Evolutionary conservation across 2,888 invertebrate genomes (phyloP), one percentile per base, ranked within the genome.

Genomic region (Heliconius aoede): DNA sequence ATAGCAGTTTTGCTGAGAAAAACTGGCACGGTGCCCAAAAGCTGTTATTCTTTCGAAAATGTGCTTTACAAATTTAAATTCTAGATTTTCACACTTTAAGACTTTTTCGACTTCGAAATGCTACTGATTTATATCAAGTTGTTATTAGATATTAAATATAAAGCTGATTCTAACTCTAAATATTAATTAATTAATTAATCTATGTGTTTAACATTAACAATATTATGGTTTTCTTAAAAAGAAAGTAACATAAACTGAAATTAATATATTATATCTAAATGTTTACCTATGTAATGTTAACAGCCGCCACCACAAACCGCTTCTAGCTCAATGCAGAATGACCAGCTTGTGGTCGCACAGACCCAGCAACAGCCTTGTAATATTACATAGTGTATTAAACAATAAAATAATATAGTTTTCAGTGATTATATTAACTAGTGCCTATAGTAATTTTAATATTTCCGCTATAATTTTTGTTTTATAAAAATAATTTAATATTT

Each of bases 351-450:
- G 74, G 74, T 74, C 58, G 40, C 40, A 36, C 40, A 8, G 74
- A 74, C 74, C 74, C 68, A 74, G n/a, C 67, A 26, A 67, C 67
- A 68, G 40, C 60, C 46, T 18, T 68, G 68, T 68, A 46, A 46
- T 46, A 46, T 68, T 28, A 68, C 46, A 28, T 68, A 68, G 46
- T 21, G 26, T 51, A n/a, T 51, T 40, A 4, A 40, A 40, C 18
- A 40, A 40, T 40, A 40, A 46, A 46, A 46, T 1, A 46, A 5
- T 18, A 46, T 46, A 5, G 18, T 18, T 46, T 18, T 46, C 5
- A 46, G 46, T 18, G 18, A 4, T 46, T 5, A 46, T 18, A 51
- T 51, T 51, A 21, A 51, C 18, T 21, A 21, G n/a, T n/a, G 51
- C 51, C 51, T 21, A 51, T 8, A 51, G 8, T 1, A 15, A 46